These are phyloP conservation scores for Entomobrya proxima DNA, from an alignment of 2,888 invertebrate genomes.

Conservation along the genomic window DNA sequence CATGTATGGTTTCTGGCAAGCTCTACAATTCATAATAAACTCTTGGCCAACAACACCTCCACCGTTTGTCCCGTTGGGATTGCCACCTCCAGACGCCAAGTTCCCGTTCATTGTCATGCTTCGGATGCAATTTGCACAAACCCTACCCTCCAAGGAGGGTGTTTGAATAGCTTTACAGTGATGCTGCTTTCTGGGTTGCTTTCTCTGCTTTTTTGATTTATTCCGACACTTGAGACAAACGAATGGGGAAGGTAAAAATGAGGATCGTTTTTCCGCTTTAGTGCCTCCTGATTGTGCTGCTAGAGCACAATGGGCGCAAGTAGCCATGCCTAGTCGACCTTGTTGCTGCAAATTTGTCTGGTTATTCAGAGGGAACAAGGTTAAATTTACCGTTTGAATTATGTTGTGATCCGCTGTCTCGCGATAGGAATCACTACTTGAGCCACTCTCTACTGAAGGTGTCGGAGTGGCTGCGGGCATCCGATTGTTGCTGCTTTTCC, in stretches of 20 bases:
- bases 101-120: not conserved
- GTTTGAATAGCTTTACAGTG: slow-evolving; percentile 9
- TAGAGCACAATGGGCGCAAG: not conserved
- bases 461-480: slow-evolving; percentile 64
- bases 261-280: not conserved
- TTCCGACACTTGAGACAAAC: slow-evolving; percentile 28
- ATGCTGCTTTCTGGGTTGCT: not conserved
- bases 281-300: not conserved
- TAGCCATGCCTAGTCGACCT: slow-evolving; percentile 20
- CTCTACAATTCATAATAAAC: not conserved
- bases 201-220: not conserved
- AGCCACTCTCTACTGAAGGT: slow-evolving; percentile 63
- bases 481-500: slow-evolving; percentile 80
- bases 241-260: slow-evolving; percentile 14
- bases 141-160: slow-evolving; percentile 33
- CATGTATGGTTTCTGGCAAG: slow-evolving; percentile 15
- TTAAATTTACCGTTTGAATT: slow-evolving; percentile 55
- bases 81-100: not conserved
- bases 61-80: not conserved
- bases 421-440: slow-evolving; percentile 55
- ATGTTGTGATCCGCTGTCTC: slow-evolving; percentile 35
- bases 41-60: slow-evolving; percentile 9
- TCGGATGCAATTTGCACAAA: not conserved
- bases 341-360: not conserved
- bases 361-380: slow-evolving; percentile 30